Conservation (phyloP, 2,797 vertebrate species). For the Muraenolepis orangiensis region DNA sequence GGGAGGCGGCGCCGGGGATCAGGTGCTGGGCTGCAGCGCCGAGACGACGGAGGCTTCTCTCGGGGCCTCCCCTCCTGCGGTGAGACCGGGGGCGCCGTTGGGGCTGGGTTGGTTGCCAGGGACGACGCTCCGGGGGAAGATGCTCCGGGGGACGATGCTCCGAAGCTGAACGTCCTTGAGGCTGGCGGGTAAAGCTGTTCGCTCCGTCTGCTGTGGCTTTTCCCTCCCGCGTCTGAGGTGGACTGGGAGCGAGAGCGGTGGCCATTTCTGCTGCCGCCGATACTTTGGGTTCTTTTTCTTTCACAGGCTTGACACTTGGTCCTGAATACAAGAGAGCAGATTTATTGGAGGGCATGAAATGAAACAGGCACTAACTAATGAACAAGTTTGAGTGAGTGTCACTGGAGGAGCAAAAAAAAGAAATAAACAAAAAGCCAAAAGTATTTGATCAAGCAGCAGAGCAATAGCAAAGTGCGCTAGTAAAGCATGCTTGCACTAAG, state of each 20-base stretch:
- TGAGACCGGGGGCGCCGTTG: background rate
- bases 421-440: background rate
- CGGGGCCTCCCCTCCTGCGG: slow-evolving; percentile 6
- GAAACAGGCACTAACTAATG: background rate
- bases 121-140: too few species aligned
- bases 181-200: slow-evolving; percentile 48
- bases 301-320: slow-evolving; percentile 63
- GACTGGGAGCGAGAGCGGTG: slow-evolving; percentile 34
- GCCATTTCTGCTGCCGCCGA: slow-evolving; percentile 17
- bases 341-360: background rate
- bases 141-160: slow-evolving; percentile 34
- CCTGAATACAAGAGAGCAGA: slow-evolving; percentile 52
- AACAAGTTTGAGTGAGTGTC: background rate
- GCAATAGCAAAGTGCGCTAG: background rate
- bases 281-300: slow-evolving; percentile 46
- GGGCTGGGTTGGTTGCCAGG: background rate
- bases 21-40: slow-evolving; percentile 11
- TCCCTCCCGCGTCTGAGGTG: slow-evolving; percentile 40
- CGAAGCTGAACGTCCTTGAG: too few species aligned
- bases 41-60: slow-evolving; percentile 18
- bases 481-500: background rate
- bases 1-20: slow-evolving; percentile 16
- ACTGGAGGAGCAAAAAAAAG: slow-evolving; percentile 1
- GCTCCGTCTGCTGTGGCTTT: slow-evolving; percentile 32
- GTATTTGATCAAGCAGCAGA: slow-evolving; percentile 15